Evolutionary conservation across 2,888 invertebrate species (phyloP).

Genomic region (Unio delphinus): DNA sequence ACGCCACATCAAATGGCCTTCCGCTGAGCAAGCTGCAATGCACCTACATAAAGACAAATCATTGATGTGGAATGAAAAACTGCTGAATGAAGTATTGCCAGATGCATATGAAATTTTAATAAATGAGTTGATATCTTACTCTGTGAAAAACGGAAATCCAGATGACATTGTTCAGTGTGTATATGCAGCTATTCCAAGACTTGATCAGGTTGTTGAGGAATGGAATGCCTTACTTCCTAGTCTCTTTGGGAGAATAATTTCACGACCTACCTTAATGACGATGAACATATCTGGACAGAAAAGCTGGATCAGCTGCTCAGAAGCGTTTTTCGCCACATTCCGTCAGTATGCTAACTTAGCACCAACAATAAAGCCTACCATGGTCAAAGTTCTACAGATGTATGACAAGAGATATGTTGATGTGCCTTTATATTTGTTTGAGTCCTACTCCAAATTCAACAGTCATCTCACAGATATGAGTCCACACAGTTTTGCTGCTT

Average conservation of each 20-base stretch:
- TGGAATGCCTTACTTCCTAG: constrained; percentile 14
- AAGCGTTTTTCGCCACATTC: no score
- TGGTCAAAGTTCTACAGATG: not conserved
- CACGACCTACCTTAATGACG: not conserved
- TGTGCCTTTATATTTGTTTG: not conserved
- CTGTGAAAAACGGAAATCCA: constrained; percentile 9
- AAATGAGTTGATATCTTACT: constrained; percentile 18
- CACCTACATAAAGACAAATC: constrained; percentile 39
- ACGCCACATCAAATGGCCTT: constrained; percentile 63
- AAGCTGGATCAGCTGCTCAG: no score
- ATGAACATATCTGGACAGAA: no score
- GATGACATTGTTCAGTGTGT: constrained; percentile 10
- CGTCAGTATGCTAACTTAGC: no score
- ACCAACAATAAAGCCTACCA: no score
- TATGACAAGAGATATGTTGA: not conserved
- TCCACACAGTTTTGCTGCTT: not conserved
- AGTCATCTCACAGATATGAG: not conserved
- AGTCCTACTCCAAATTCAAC: not conserved
- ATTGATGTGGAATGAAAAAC: constrained; percentile 57
- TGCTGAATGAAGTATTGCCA: constrained; percentile 55
- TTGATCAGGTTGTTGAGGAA: constrained; percentile 14
- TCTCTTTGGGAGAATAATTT: not conserved
- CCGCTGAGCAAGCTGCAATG: constrained; percentile 31
- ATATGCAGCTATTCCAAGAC: constrained; percentile 22
- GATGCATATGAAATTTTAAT: constrained; percentile 37